A percentile compares a stretch with the other conserved stretches of the same genome.
Evolutionary conservation across 1,140 invertebrate genomes (phyloP).

Genomic region (Pemphigus obesinymphae): DNA sequence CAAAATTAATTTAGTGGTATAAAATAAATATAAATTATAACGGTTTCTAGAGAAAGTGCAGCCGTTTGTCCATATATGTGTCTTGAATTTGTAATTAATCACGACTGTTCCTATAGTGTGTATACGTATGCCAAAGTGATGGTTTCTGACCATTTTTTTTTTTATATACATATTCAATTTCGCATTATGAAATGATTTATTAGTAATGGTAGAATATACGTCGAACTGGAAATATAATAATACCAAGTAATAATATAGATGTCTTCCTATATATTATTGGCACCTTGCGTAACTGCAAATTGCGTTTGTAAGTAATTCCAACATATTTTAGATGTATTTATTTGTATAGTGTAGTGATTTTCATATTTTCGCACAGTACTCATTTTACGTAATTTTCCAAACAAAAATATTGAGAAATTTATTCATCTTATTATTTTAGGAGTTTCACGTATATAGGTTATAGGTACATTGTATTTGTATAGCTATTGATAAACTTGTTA

Average conservation of each 20-base stretch:
- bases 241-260: background rate
- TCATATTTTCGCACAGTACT: conserved; percentile 3
- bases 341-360: background rate
- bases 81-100: conserved; percentile 34
- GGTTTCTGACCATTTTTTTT: background rate
- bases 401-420: background rate
- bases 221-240: background rate
- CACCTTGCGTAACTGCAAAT: background rate
- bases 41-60: background rate
- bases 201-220: background rate
- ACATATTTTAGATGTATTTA: background rate
- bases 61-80: background rate
- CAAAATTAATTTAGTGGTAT: background rate
- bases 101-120: background rate
- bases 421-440: background rate
- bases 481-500: background rate
- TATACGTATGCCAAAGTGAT: background rate
- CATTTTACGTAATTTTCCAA: background rate
- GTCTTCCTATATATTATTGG: background rate
- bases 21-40: background rate
- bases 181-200: background rate
- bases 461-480: background rate
- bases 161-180: background rate
- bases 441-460: background rate
- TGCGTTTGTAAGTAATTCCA: background rate